Percentiles rank a stretch among this genome's conserved stretches.
Conservation (phyloP, 2,797 vertebrate species). For the Cuculus canorus region DNA sequence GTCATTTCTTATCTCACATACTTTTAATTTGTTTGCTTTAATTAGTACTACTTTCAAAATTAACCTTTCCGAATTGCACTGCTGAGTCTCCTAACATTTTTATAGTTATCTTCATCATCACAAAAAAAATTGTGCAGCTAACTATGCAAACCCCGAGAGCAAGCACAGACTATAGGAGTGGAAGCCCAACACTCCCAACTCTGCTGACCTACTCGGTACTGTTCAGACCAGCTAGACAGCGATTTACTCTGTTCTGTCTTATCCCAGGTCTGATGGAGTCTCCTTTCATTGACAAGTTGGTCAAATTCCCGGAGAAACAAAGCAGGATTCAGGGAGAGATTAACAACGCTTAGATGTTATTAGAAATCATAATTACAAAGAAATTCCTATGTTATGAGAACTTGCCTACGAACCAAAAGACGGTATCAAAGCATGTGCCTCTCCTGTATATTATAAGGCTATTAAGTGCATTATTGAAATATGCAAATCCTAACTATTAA, state of each 20-base stretch:
- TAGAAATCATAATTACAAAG: slow-evolving; percentile 29
- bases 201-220: neutral
- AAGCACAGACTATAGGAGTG: neutral
- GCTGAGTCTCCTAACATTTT: neutral
- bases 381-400: neutral
- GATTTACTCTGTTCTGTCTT: neutral
- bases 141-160: neutral
- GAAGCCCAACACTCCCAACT: neutral
- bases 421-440: neutral
- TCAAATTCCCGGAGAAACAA: neutral
- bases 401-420: slow-evolving; percentile 29
- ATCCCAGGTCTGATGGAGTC: neutral
- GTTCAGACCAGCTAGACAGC: neutral
- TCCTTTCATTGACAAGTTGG: neutral
- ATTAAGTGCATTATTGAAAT: slow-evolving; percentile 9
- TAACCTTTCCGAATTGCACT: neutral
- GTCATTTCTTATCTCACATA: neutral
- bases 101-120: neutral
- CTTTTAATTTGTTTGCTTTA: neutral
- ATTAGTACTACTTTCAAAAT: neutral
- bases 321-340: neutral
- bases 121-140: neutral
- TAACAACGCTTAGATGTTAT: neutral
- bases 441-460: neutral
- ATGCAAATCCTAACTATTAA: slow-evolving; percentile 45